Evolutionary conservation across 2,113 vertebrate genomes (phyloP), one percentile per base, ranked within the genome.

Genomic region (Lynx canadensis): DNA sequence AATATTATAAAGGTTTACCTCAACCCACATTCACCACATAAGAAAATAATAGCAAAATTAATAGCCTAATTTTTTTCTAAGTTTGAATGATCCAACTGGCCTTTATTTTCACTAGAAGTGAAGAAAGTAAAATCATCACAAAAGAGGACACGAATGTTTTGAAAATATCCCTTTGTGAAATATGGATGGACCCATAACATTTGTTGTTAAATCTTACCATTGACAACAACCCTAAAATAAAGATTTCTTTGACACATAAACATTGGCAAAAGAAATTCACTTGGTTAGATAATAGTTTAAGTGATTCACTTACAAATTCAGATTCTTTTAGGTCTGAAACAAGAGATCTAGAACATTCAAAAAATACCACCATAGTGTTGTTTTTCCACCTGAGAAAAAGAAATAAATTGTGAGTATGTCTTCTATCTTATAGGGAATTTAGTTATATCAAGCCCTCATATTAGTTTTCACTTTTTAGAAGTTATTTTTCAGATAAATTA

Each of bases 351-450:
- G 7, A 91, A 96, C 73, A 91, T 91, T 82, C 2, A 79, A 83
- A 96, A 94, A 97, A 91, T 93, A 88, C 79, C 45, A 94, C 76
- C 45, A 97, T 95, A 95, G 50, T 96, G 65, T 95, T 94, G 25
- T 63, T 97, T 96, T 94, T 52, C n/a, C 12, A 74, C 12, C 4
- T 65, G 31, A 95, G 15, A 94, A 95, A 96, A 93, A 79, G 0
- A 66, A 95, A 48, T 41, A 69, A 79, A 79, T 69, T 48, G 50
- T 36, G 88, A 29, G 4, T 16, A 33, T 84, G 14, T 69, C 27
- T 48, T 89, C 23, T 68, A 4, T 71, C 29, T 85, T 83, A 38
- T 23, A 55, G 12, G 7, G 4, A 81, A 76, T 91, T 93, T 41
- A 71, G 36, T 33, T 88, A 60, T 52, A 45, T 52, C 18, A 88